Percentiles rank a stretch among this genome's conserved stretches.
Conservation (phyloP, 2,113 vertebrate genomes). For the Progne subis region DNA sequence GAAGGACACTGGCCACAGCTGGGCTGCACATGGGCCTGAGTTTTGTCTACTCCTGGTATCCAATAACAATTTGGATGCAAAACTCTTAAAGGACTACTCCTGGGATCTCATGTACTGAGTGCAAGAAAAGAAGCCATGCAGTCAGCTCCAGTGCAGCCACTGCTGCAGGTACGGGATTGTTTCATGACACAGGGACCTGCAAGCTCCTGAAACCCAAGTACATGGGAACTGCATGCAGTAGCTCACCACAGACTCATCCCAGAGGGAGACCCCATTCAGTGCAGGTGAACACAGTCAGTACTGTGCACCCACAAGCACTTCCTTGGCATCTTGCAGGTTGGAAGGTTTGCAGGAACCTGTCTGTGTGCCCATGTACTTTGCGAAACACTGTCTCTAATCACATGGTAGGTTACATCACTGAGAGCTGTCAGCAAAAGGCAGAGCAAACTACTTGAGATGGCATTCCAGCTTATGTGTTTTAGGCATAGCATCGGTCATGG, state of each 20-base stretch:
- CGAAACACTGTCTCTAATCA: neutral
- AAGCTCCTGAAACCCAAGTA: neutral
- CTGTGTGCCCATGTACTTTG: rapidly evolving
- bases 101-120: rapidly evolving
- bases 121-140: neutral
- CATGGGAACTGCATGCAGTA: neutral
- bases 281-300: neutral
- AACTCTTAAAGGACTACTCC: neutral
- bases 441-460: neutral
- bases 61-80: neutral
- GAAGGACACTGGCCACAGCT: neutral
- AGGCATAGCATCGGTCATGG: neutral
- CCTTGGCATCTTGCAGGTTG: rapidly evolving
- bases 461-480: neutral
- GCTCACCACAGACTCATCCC: neutral
- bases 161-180: rapidly evolving
- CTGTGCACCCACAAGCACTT: neutral
- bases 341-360: neutral
- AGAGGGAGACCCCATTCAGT: neutral
- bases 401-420: neutral
- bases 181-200: neutral
- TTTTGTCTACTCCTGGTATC: neutral
- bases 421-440: neutral
- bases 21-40: neutral
- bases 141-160: neutral